These are phyloP conservation scores for Prinia subflava DNA, from an alignment of 2,113 vertebrate species.

Conservation along the genomic window DNA sequence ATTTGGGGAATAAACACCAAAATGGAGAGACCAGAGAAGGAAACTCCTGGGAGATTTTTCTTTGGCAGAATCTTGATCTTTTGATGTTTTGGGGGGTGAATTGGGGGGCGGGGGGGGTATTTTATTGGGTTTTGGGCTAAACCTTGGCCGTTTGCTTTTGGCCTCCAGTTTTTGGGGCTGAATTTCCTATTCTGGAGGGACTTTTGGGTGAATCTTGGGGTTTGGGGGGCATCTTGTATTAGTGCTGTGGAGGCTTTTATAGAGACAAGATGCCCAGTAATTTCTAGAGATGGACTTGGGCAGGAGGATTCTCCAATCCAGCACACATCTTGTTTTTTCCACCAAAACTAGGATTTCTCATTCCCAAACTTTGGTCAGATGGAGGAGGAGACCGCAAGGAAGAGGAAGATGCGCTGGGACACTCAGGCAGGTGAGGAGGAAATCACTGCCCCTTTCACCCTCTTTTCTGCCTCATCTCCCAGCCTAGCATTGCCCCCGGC, in stretches of 20 bases:
- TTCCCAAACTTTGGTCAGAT: not conserved
- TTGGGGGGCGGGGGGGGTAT: not conserved
- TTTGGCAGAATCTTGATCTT: not conserved
- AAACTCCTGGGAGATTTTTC: not conserved
- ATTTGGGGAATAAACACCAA: not conserved
- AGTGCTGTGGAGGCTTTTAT: not conserved
- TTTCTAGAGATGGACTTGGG: not conserved
- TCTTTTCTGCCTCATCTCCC: not conserved
- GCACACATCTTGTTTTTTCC: not conserved
- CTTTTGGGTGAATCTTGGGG: not conserved
- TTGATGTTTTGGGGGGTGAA: not conserved
- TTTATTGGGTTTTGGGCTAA: not conserved
- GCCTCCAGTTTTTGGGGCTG: not conserved
- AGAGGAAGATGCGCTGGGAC: not conserved
- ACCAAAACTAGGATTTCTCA: not conserved
- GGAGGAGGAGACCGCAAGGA: not conserved
- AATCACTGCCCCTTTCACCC: not conserved
- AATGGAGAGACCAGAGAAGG: not conserved
- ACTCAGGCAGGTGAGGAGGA: not conserved
- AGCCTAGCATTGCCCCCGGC: accelerated
- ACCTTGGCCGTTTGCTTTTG: not conserved
- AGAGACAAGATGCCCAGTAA: not conserved
- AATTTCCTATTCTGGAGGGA: not conserved
- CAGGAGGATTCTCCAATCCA: not conserved
- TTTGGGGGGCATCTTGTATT: not conserved